phyloP scores from a whole-genome alignment of 2,797 vertebrate genomes.

The Clarias platycephalus region DNA sequence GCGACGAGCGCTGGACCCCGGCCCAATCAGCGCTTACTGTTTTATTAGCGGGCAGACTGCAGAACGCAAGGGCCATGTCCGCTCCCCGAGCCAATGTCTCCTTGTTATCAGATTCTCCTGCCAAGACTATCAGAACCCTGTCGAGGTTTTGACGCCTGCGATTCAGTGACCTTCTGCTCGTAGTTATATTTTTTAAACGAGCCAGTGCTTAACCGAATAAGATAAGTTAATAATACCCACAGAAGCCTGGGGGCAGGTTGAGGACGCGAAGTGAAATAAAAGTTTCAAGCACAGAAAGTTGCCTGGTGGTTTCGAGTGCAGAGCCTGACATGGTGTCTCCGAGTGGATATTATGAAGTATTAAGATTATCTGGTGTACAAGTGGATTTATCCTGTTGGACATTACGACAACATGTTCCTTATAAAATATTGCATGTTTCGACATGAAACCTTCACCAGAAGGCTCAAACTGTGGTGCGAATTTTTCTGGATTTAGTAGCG shows the following conservation, averaged over 20 bases:
- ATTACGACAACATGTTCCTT: neutral
- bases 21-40: constrained; percentile 63
- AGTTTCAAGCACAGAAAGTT: neutral
- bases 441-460: neutral
- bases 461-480: neutral
- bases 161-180: constrained; percentile 8
- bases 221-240: neutral
- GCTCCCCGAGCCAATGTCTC: constrained; percentile 56
- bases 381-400: neutral
- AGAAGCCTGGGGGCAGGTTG: neutral
- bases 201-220: neutral
- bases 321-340: neutral
- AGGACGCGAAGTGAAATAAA: neutral
- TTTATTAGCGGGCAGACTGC: constrained; percentile 67
- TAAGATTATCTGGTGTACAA: no score
- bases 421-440: neutral
- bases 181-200: constrained; percentile 4
- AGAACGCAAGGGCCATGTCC: constrained; percentile 51
- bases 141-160: neutral
- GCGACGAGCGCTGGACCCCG: constrained; percentile 63
- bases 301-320: neutral
- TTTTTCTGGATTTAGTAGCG: neutral
- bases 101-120: constrained; percentile 50
- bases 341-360: neutral
- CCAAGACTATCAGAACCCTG: constrained; percentile 35